A percentile compares a stretch with the other conserved stretches of the same genome.
These are phyloP conservation scores for Montipora efflorescens DNA, from an alignment of 64 coral and sea anemone genomes.

Conservation along the genomic window DNA sequence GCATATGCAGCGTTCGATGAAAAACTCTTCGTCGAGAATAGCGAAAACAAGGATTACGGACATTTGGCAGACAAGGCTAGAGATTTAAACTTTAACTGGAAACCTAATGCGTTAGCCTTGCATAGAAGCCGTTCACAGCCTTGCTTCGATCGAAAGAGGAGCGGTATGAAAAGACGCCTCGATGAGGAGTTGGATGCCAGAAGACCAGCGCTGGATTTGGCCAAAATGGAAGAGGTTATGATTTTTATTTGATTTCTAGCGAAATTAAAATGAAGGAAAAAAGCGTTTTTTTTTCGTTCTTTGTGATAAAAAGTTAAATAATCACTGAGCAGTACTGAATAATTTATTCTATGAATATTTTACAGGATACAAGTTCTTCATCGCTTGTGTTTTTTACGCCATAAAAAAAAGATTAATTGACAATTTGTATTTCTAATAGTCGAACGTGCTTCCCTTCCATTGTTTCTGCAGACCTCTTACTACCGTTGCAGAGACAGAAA, in stretches of 20 bases:
- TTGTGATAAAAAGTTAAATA: constrained; percentile 46
- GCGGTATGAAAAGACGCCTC: constrained; percentile 80
- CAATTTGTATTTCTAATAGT: neutral
- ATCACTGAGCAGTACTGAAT: constrained; percentile 68
- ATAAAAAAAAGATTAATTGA: constrained; percentile 24
- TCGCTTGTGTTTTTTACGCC: constrained; percentile 13
- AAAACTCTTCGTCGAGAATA: constrained; percentile 10
- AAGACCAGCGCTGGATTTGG: constrained; percentile 89
- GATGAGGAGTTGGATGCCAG: constrained; percentile 63
- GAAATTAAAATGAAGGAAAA: constrained; percentile 4
- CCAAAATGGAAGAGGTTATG: constrained; percentile 98
- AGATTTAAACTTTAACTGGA: constrained; percentile 56
- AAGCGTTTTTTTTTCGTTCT: constrained; percentile 40
- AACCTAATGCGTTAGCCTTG: constrained; percentile 48
- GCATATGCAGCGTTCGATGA: constrained; percentile 81
- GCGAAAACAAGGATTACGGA: neutral
- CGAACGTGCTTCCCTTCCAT: constrained; percentile 34
- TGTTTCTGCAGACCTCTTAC: constrained; percentile 83
- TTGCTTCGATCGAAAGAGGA: constrained; percentile 72
- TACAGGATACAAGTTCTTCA: constrained; percentile 36
- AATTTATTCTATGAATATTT: constrained; percentile 88
- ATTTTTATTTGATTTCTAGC: constrained; percentile 9
- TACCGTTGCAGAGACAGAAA: constrained; percentile 86
- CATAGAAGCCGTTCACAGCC: constrained; percentile 90
- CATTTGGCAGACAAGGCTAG: neutral